Evolutionary conservation across 2,113 vertebrate species (phyloP), one percentile per base, ranked within the genome.

Genomic region (Upupa epops): DNA sequence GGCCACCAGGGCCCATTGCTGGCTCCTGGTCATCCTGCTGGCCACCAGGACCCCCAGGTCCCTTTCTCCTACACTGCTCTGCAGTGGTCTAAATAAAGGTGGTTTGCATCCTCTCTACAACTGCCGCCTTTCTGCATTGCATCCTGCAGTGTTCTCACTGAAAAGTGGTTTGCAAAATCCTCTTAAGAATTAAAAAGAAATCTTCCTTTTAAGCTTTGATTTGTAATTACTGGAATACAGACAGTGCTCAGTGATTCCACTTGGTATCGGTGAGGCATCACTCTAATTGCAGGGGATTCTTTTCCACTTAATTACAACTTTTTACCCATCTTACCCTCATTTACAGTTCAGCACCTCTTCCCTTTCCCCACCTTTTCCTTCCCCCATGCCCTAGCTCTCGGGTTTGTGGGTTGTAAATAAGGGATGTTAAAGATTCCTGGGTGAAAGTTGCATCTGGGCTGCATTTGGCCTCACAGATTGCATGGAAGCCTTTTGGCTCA

Each of bases 401-500:
- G 84, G 36, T 92, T 29, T 18, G 40, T 24, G 54, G 36, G 26
- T 51, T 82, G 63, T 65, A 76, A 90, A 63, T 61, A 79, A 82
- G 32, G 77, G 86, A 85, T 12, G 32, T 72, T 66, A 68, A 73
- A 87, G 90, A 90, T 85, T 86, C 83, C 83, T 36, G 63, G 72
- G 90, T 76, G 92, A 82, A 88, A 77, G 90, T 95, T 90, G n/a
- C 86, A 92, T 89, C 80, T 93, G 94, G 90, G 90, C 40, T 86
- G 83, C 55, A 22, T 92, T 88, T 96, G 93, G 86, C 83, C 73
- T 77, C 8, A 42, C 80, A 54, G 73, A 78, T 69, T 68, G 69
- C 70, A 22, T 28, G 59, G 11, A 48, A 84, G 86, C 76, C 74
- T 92, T 81, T 92, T 88, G 90, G 93, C 90, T 74, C 31, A 2